Evolutionary conservation across 2,888 invertebrate genomes (phyloP).

Genomic region (Dryadula phaetusa): DNA sequence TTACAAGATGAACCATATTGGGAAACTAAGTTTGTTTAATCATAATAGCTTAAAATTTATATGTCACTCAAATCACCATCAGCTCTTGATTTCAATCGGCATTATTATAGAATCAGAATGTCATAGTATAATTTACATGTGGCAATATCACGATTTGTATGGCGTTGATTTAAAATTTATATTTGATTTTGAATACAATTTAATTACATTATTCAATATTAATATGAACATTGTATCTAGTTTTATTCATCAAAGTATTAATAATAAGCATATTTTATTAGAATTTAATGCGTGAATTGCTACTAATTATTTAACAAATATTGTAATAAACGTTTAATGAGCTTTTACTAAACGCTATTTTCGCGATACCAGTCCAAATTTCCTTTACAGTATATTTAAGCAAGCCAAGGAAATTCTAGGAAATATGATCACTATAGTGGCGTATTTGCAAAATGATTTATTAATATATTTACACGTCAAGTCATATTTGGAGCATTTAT

Average conservation of each 20-base stretch:
- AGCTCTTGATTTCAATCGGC: slow-evolving; percentile 2
- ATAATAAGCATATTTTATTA: neutral
- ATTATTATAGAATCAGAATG: slow-evolving; percentile 12
- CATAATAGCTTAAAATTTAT: slow-evolving; percentile 15
- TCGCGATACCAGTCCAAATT: no score
- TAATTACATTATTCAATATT: slow-evolving; percentile 4
- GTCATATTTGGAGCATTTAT: no score
- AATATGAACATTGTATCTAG: neutral
- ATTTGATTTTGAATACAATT: neutral
- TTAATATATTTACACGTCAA: no score
- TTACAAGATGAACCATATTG: slow-evolving; percentile 36
- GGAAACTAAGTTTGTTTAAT: slow-evolving; percentile 28
- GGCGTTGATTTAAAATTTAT: neutral
- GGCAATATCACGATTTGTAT: neutral
- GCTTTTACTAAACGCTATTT: no score
- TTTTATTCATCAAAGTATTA: neutral
- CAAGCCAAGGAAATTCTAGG: no score
- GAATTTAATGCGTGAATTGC: neutral
- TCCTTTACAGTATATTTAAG: no score
- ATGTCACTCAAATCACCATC: slow-evolving; percentile 25
- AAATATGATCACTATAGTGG: no score
- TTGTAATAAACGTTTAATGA: no score
- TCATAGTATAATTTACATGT: slow-evolving; percentile 12
- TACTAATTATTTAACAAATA: no score
- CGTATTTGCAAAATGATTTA: no score